Percentiles rank a stretch among this genome's conserved stretches.
Evolutionary conservation across 2,113 vertebrate genomes (phyloP).

Genomic region (Anoplopoma fimbria): DNA sequence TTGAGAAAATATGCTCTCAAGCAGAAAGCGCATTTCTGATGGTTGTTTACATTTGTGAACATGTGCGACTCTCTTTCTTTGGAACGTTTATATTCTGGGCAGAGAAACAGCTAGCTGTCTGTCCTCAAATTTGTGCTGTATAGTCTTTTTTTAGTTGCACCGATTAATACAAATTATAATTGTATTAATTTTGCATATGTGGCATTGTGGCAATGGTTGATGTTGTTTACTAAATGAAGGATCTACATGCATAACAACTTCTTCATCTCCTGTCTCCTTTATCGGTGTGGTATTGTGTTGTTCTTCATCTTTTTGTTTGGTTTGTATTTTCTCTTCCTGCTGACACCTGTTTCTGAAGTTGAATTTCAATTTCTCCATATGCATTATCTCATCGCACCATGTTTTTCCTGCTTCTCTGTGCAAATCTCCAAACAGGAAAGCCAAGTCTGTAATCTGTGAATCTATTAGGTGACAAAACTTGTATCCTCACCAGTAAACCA

Average conservation of each 20-base stretch:
- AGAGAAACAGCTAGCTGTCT: not conserved
- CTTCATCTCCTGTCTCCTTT: not conserved
- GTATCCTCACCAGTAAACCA: not conserved
- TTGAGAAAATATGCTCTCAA: conserved; percentile 15
- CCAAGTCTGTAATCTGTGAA: conserved; percentile 12
- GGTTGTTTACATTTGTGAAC: conserved; percentile 17
- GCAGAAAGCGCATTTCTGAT: conserved; percentile 26
- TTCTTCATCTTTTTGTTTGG: not conserved
- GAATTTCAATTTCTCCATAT: not conserved
- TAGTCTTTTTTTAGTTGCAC: not conserved
- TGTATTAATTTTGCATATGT: not conserved
- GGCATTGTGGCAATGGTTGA: not conserved
- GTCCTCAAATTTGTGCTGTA: not conserved
- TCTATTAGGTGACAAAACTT: conserved; percentile 18
- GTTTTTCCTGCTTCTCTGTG: not conserved
- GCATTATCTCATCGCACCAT: not conserved
- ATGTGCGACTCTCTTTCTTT: not conserved
- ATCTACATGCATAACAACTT: not conserved
- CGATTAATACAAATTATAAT: not conserved
- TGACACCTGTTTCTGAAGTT: conserved; percentile 11
- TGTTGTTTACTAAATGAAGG: not conserved
- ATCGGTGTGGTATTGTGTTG: not conserved
- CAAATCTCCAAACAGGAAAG: conserved; percentile 1
- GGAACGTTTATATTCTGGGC: not conserved
- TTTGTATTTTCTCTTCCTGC: not conserved